Conservation (phyloP, 2,113 vertebrate genomes). For the Psophia crepitans region DNA sequence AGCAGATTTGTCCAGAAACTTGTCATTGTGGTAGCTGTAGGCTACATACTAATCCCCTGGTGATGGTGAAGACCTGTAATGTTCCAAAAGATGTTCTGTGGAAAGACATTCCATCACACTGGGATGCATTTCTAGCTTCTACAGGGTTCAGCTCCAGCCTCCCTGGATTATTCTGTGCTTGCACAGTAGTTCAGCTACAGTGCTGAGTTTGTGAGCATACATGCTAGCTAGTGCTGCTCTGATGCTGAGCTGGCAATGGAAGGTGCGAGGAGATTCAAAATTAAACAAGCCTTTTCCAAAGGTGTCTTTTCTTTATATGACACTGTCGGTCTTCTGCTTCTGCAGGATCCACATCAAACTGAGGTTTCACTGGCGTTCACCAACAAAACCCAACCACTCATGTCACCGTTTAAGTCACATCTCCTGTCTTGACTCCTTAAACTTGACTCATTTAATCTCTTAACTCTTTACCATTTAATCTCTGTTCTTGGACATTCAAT, state of each 20-base stretch:
- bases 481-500: background rate
- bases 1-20: background rate
- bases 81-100: background rate
- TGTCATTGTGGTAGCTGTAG: fast-evolving
- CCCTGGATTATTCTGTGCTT: background rate
- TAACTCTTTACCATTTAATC: background rate
- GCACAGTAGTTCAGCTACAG: background rate
- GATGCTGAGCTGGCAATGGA: background rate
- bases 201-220: background rate
- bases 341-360: background rate
- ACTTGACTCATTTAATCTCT: no score
- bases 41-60: background rate
- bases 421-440: background rate
- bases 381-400: background rate
- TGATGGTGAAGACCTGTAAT: background rate
- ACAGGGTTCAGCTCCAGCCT: background rate
- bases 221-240: background rate
- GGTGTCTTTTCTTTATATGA: background rate
- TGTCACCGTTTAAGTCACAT: background rate
- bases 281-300: background rate
- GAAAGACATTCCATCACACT: background rate
- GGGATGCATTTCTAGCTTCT: background rate
- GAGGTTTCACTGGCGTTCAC: background rate
- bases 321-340: background rate
- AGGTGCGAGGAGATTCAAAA: background rate